Evolutionary conservation across 2,797 vertebrate species (phyloP), one percentile per base, ranked within the genome.

Genomic region (Hypotaenidia okinawae): DNA sequence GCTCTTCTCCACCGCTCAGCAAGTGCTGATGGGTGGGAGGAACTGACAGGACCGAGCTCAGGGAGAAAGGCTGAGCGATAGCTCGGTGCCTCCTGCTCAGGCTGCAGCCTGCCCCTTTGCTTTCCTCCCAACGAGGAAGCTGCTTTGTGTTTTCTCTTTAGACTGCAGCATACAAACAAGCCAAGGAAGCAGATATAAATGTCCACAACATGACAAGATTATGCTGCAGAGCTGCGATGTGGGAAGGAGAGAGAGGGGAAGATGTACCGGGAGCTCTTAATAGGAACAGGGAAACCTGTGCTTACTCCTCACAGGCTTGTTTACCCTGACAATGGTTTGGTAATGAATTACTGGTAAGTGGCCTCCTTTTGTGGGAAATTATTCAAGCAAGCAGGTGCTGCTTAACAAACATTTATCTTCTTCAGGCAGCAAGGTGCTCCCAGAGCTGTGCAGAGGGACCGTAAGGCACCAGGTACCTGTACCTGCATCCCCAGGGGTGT

Each of bases 331-430:
- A 82, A 86, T 94, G 82, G 47, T 43, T 62, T 14, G 81, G 84
- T 90, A 96, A 97, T 89, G 93, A 97, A 96, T 97, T 96, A 96
- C 93, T 94, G 89, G 41, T 93, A 96, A 97, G 96, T 95, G 94
- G 93, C 88, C 92, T 97, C 94, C 90, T 96, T 95, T 96, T 55
- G 49, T 84, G 73, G 95, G 87, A 95, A 96, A 97, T 97, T 94
- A 95, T 96, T 97, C 96, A 94, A 88, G 85, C 90, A 76, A 96
- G 90, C 91, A 96, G 97, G 95, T 97, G 91, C 35, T 17, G 87
- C 89, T 79, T 91, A 33, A 51, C 33, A 89, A 91, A 75, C 90
- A 96, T 97, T 95, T 78, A 66, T 98, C 92, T 88, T 97, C 69
- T 35, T 15, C 55, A 57, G 57, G 79, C 85, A 30, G 25, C 9